These are phyloP conservation scores for Abramis brama DNA, from an alignment of 2,113 vertebrate species.

Conservation along the genomic window DNA sequence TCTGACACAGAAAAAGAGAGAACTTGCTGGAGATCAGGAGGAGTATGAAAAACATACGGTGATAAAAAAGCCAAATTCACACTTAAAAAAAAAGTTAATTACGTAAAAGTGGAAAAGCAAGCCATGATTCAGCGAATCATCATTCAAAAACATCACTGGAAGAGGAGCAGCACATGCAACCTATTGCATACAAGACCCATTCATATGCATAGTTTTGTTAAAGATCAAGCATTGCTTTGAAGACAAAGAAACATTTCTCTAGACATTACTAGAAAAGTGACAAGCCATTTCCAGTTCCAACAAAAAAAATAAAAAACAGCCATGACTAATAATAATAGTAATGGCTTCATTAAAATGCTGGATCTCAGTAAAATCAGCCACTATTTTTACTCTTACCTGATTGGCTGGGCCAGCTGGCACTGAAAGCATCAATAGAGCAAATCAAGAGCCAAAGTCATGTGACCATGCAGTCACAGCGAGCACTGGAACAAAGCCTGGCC, in stretches of 20 bases:
- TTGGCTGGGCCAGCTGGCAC: slow-evolving; percentile 15
- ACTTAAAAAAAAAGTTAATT: neutral
- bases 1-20: neutral
- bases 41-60: neutral
- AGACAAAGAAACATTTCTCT: neutral
- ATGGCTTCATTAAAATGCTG: neutral
- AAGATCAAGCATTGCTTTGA: neutral
- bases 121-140: neutral
- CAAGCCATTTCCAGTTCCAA: neutral
- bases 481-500: slow-evolving; percentile 3
- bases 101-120: neutral
- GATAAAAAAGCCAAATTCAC: neutral
- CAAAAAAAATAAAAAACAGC: neutral
- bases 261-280: neutral
- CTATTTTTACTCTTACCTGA: slow-evolving; percentile 26
- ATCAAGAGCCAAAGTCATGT: neutral
- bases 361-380: neutral
- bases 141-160: neutral
- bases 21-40: neutral
- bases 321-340: slow-evolving; percentile 7
- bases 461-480: neutral
- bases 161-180: neutral
- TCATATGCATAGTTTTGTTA: slow-evolving; percentile 11
- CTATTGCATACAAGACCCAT: neutral
- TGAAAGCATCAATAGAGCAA: neutral